Evolutionary conservation across 2,797 vertebrate species (phyloP), one percentile per base, ranked within the genome.

Genomic region (Danio aesculapii): DNA sequence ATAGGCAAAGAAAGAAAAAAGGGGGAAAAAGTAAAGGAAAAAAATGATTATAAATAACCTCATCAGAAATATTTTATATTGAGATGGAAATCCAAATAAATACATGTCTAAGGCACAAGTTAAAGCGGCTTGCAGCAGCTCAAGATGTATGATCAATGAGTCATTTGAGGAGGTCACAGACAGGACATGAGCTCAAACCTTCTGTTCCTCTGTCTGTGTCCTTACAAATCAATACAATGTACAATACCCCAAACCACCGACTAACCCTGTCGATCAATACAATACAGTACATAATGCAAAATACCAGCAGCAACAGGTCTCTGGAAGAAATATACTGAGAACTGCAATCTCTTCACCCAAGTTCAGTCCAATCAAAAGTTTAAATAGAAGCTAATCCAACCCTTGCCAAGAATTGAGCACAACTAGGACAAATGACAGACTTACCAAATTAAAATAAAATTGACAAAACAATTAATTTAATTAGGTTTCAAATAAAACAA

Each of bases 171-270:
- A 64, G 76, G 83, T 85, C 49, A 75, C 57, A 52, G 78, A 62
- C 83, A 83, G 84, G 55, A 63, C 81, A 63, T 59, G 75, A 16
- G 78, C 74, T 77, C 75, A 58, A 8, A 82, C 93, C 92, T 91
- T 92, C 92, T 93, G 92, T 88, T 87, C 73, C 53, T 61, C 76
- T 82, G 84, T 88, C 82, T 84, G 75, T 70, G 39, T 9, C 53
- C n/a, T 59, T 77, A 81, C 77, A 84, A 92, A 94, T 94, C 93
- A 94, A 93, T 93, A 92, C 70, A 69, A 50, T 73, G 77, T 52
- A 39, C 44, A 79, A 68, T 44, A 41, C 57, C 19, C 44, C 44
- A 75, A 75, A 75, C 57, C 46, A 61, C 21, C 73, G 57, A 74
- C 49, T 67, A 47, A 41, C 21, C 5, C 47, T 49, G 8, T 63